A percentile compares a stretch with the other conserved stretches of the same genome.
Conservation (phyloP, 2,113 vertebrate species). For the Strix aluco region DNA sequence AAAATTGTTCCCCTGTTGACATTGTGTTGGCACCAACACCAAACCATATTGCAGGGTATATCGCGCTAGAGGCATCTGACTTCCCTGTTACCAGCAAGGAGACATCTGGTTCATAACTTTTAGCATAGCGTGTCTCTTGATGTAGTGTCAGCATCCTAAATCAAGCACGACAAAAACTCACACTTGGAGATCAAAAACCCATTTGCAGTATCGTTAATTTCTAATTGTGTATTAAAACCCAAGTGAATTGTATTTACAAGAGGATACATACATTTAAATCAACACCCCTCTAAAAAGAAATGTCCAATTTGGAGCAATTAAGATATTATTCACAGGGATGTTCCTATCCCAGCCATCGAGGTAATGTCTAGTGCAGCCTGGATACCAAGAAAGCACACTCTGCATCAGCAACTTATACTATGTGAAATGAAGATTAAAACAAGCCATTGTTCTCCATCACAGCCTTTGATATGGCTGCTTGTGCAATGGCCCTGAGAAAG, state of each 20-base stretch:
- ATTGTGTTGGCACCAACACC: not conserved
- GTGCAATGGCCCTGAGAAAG: not conserved
- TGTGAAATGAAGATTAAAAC: not conserved
- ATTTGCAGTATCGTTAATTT: conserved; percentile 10
- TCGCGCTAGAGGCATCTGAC: not conserved
- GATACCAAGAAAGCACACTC: not conserved
- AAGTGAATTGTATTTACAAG: not conserved
- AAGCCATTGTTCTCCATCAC: not conserved
- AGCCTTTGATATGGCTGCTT: not conserved
- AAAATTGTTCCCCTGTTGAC: not conserved
- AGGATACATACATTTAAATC: not conserved
- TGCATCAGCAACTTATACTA: not conserved
- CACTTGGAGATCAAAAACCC: not conserved
- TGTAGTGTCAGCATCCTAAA: not conserved
- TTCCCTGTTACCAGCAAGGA: not conserved
- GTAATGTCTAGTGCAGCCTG: not conserved
- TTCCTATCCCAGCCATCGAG: not conserved
- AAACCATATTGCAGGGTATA: not conserved
- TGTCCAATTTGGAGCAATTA: not conserved
- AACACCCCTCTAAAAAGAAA: not conserved
- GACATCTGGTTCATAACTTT: conserved; percentile 42
- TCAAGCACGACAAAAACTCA: not conserved
- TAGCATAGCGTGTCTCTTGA: not conserved
- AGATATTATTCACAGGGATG: not conserved
- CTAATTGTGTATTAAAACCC: not conserved